Base-by-base conservation (phyloP, 2,888 invertebrate genomes). In the Oscheius sp. region DNA sequence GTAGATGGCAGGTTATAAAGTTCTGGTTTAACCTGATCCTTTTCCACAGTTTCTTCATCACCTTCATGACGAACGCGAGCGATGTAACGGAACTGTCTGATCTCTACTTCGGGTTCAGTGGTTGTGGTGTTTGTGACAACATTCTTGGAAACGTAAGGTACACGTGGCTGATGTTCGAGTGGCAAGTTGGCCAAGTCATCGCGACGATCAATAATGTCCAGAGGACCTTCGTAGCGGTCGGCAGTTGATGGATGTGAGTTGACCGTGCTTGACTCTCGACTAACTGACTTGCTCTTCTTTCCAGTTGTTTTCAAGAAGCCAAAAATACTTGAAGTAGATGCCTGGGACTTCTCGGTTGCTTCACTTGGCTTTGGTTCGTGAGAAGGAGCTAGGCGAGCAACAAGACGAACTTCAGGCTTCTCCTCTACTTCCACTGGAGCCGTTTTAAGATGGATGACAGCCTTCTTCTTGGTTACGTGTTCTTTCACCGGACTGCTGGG, bases 1-100 rank as follows among this genome's bases (percentile, higher is more conserved):
- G 62, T 29, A 3, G 58, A 29, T 0, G 74, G 63, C 66, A 78
- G 70, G 4, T 53, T 59, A 48, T 78, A 79, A 50, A 37, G 53
- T 4, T 9, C 65, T 0, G 74, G 74, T 29, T 73, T 63, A 21
- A 77, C 13, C 1, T 76, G 59, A 32, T 42, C 48, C 37, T 68
- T n/a, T 3, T 60, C 74, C 50, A 76, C 68, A 35, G 65, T 74
- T 13, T 75, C 77, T 63, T 79, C 79, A 13, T 76, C 76, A 21
- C 77, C 79, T 9, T 72, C 73, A 59, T 80, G 78, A 1, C 73
- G 68, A 32, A 63, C 42, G 7, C 80, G 75, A 13, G 66, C 48
- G 21, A 80, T 74, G 75, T 75, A 71, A 66, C 75, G 75, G 73
- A 55, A 70, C 3, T 32, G 37, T 42, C 63, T 70, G 7, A 42